A percentile compares a stretch with the other conserved stretches of the same genome.
Evolutionary conservation across 2,797 vertebrate genomes (phyloP).

Genomic region (Urosaurus nigricauda): DNA sequence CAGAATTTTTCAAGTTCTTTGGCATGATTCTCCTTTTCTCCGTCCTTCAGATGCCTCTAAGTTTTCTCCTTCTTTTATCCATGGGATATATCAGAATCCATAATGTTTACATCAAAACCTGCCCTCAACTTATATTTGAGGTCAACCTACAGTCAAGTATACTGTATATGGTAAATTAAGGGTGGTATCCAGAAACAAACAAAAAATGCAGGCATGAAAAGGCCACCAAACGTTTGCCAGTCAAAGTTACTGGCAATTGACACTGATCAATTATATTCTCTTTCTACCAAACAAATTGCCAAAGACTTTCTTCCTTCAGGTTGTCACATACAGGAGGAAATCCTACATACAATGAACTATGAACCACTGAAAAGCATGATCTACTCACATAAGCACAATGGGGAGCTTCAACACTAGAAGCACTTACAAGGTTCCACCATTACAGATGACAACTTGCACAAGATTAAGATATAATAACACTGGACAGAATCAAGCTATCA

Average conservation of each 20-base stretch:
- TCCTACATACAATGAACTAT: background rate
- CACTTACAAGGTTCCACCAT: background rate
- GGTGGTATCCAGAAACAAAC: background rate
- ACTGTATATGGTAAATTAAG: background rate
- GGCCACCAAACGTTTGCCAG: background rate
- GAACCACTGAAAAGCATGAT: background rate
- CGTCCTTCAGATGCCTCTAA: too few relatives aligned
- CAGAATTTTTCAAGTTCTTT: too few relatives aligned
- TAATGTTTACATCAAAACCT: too few relatives aligned
- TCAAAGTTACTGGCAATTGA: background rate
- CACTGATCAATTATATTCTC: background rate
- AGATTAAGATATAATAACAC: background rate
- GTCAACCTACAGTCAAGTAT: too few relatives aligned
- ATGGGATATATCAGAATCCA: too few relatives aligned
- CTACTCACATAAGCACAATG: background rate
- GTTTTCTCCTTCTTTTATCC: too few relatives aligned
- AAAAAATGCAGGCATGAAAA: rapidly evolving
- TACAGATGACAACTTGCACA: too few relatives aligned
- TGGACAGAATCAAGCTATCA: background rate
- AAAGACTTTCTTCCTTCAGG: background rate
- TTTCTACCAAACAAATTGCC: background rate
- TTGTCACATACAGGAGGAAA: background rate
- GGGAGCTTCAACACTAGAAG: background rate
- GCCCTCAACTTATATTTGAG: too few relatives aligned
- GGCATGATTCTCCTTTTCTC: too few relatives aligned